Evolutionary conservation across 2,797 vertebrate species (phyloP), one percentile per base, ranked within the genome.

Genomic region (Periophthalmus magnuspinnatus): DNA sequence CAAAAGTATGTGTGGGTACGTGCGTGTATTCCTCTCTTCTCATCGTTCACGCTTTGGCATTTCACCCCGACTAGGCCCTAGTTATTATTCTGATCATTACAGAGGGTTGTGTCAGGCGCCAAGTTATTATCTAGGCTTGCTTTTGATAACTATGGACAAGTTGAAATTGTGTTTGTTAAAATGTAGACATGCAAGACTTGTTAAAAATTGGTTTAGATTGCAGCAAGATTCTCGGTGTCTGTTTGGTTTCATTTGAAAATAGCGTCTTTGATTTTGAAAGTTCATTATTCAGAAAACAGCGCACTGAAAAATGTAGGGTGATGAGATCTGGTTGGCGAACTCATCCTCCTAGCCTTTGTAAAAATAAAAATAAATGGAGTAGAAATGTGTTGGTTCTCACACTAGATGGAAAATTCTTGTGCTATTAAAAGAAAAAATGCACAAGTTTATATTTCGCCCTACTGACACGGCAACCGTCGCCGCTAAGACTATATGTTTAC

Each of bases 11-110:
- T 71, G 58, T 74, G 60, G 1, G n/a, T 24, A 14, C 5, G 21
- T 24, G 61, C 13, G 38, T 17, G 38, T 63, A 14, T 24, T 14
- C 21, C 32, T 60, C 32, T 60, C 32, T 81, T 66, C 62, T 72
- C 79, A 79, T 82, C 71, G 77, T 69, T 75, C 58, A 13, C 32
- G 34, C 65, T 79, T 60, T 68, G 76, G 66, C 59, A 79, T 84
- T 85, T 79, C 80, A 81, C 70, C 69, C 72, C 62, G 55, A 77
- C 69, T 78, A 68, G 52, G 34, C 52, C 45, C 36, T 57, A 67
- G 70, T 88, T 84, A 83, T 84, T 87, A 88, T 83, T 81, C 57
- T 45, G 74, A 85, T 87, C 75, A 66, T 82, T 80, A 76, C 72
- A 56, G 54, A 68, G 24, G 32, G 71, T 48, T 59, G 56, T 71